Evolutionary conservation across 2,888 invertebrate genomes (phyloP), one percentile per base, ranked within the genome.

Genomic region (Spicauda simplicius): DNA sequence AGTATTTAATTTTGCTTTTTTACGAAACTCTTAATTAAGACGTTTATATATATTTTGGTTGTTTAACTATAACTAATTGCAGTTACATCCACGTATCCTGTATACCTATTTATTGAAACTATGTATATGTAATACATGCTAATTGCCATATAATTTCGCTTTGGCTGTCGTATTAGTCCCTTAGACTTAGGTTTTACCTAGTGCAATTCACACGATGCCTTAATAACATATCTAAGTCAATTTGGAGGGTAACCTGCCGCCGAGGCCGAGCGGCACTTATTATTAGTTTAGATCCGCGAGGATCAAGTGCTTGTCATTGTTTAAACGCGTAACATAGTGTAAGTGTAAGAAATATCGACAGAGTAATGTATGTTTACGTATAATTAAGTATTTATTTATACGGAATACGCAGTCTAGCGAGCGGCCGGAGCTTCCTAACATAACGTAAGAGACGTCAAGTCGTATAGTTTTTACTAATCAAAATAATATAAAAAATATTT

Each of bases 181-280:
- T 83, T 89, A 86, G 81, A 82, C 83, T 79, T 80, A 85, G 86
- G 84, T 85, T 83, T 85, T 85, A 86, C 85, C 84, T 89, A 92
- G 92, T 88, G 92, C 92, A 90, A 87, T 93, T 93, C 93, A 93
- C 93, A 88, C 82, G 93, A 88, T 93, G 93, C 93, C 93, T 93
- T 93, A 92, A 88, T 92, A 92, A 91, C 91, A 91, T 91, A 92
- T 93, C 93, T 92, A 93, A 93, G 93, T 93, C 92, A 92, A 90
- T 91, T 89, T 89, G 81, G 83, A 88, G 83, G 84, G 81, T 87
- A 77, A n/a, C n/a, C 16, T n/a, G 41, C 64, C 25, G 64, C 20
- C 41, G 41, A 19, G 19, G 45, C 33, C 64, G 19, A n/a, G 33
- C 52, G 37, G 55, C 56, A n/a, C 81, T 76, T 77, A 74, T 75